These are phyloP conservation scores for Gryllus bimaculatus DNA, from an alignment of 1,140 invertebrate genomes.

Conservation along the genomic window DNA sequence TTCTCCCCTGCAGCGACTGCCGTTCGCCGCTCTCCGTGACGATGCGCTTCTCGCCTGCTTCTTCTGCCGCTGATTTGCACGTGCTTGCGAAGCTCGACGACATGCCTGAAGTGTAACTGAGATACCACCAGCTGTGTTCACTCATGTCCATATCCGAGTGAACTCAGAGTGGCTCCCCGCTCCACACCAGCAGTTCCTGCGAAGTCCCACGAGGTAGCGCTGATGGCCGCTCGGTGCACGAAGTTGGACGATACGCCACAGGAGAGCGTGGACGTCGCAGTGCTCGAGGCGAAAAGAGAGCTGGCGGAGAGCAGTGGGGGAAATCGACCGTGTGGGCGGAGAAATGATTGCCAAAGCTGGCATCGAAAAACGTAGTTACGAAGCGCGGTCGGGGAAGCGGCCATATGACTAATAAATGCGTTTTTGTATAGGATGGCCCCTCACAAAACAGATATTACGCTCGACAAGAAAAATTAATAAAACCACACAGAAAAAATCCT, in stretches of 20 bases:
- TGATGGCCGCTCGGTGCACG: not conserved
- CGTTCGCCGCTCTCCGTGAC: no score
- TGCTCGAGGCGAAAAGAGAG: not conserved
- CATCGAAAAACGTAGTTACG: no score
- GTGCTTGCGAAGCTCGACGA: slow-evolving; percentile 12
- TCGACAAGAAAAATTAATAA: no score
- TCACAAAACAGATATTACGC: no score
- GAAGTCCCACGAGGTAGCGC: not conserved
- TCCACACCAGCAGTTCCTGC: slow-evolving; percentile 31
- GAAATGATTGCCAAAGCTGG: no score
- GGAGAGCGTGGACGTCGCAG: not conserved
- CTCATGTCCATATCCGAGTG: slow-evolving; percentile 60
- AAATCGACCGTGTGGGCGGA: no score
- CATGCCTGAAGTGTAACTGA: slow-evolving; percentile 51
- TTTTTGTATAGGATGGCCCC: no score
- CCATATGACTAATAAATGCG: no score
- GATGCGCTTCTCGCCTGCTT: no score
- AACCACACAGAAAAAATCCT: no score
- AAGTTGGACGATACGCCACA: not conserved
- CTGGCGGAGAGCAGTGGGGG: no score
- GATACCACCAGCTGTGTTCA: slow-evolving; percentile 99
- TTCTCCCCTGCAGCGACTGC: not conserved
- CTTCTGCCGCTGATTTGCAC: slow-evolving; percentile 11
- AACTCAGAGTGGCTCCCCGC: slow-evolving; percentile 91
- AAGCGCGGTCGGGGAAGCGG: no score